Evolutionary conservation across 2,113 vertebrate genomes (phyloP), one percentile per base, ranked within the genome.

Genomic region (Rhadina sibilatrix): DNA sequence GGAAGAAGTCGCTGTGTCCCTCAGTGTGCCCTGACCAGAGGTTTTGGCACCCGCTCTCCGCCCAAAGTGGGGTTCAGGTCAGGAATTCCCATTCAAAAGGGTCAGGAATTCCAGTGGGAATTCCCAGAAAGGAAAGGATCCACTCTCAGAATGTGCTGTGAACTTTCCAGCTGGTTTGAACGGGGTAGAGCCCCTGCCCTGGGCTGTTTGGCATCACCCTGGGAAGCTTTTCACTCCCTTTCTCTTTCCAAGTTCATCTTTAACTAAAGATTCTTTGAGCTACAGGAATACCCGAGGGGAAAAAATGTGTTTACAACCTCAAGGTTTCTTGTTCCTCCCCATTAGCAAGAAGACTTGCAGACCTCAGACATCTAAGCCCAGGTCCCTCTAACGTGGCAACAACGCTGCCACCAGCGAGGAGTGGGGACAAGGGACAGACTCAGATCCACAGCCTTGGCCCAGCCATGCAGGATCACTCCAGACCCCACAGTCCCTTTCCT

Each of bases 151-250:
- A 18, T 1, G 5, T 4, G 6, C 44, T 83, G 47, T 35, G 49
- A 66, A 35, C 9, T 12, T 1, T 1, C 3, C 22, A 23, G n/a
- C 5, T 42, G 23, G 47, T 71, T 70, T 91, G 49, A 61, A 35
- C 0, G 0, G 23, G n/a, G 8, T 2, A 57, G 28, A 82, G 22
- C 10, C 37, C 37, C 68, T 44, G n/a, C 12, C 12, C 47, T 59
- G 50, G 23, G 21, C 52, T 78, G 3, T 49, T n/a, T 37, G 74
- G 40, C 81, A 87, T 38, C 60, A 31, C 31, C 31, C 54, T 0
- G 2, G 71, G 50, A 33, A 81, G 53, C 8, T 82, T 81, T 74
- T 17, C 71, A 15, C 16, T 25, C 64, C 47, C 69, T 9, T 53
- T 42, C 27, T 27, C 35, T 57, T 71, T 15, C 31, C 63, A 65